Evolutionary conservation across 1,140 invertebrate genomes (phyloP).

Genomic region (Drosophila nigrodunni): DNA sequence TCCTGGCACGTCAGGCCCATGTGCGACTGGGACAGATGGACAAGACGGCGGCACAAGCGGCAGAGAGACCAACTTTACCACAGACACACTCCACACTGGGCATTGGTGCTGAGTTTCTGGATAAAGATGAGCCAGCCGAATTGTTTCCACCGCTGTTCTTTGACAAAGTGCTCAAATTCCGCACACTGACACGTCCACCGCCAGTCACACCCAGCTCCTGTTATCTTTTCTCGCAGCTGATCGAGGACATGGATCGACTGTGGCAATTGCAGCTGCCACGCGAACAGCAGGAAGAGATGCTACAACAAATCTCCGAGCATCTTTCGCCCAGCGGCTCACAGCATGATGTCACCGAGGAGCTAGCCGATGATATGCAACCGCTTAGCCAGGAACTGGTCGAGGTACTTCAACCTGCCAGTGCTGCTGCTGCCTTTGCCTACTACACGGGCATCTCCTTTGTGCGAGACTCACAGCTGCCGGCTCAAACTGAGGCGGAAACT

Average conservation of each 20-base stretch:
- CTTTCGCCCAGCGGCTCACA: constrained; percentile 59
- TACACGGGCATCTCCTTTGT: constrained; percentile 81
- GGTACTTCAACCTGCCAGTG: constrained; percentile 66
- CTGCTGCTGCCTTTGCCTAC: constrained; percentile 76
- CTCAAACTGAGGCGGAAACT: constrained; percentile 29
- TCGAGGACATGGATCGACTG: constrained; percentile 77
- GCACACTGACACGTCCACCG: constrained; percentile 33
- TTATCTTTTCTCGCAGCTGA: constrained; percentile 79
- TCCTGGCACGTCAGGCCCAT: constrained; percentile 67
- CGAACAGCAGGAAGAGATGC: constrained; percentile 68
- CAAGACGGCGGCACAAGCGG: too few species aligned
- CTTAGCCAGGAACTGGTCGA: constrained; percentile 74
- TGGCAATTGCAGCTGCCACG: constrained; percentile 71
- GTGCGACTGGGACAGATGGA: constrained; percentile 43
- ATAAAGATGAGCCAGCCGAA: constrained; percentile 70
- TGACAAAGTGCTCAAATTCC: constrained; percentile 76
- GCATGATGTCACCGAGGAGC: constrained; percentile 36
- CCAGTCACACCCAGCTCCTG: constrained; percentile 23
- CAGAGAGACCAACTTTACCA: neutral
- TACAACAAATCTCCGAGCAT: constrained; percentile 75
- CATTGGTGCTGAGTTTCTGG: constrained; percentile 67
- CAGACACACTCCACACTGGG: neutral
- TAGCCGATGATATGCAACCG: constrained; percentile 55
- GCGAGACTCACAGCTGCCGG: constrained; percentile 57
- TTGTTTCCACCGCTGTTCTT: constrained; percentile 70